Base-by-base conservation (phyloP, 2,797 vertebrate genomes). In the Tolypeutes matacus region DNA sequence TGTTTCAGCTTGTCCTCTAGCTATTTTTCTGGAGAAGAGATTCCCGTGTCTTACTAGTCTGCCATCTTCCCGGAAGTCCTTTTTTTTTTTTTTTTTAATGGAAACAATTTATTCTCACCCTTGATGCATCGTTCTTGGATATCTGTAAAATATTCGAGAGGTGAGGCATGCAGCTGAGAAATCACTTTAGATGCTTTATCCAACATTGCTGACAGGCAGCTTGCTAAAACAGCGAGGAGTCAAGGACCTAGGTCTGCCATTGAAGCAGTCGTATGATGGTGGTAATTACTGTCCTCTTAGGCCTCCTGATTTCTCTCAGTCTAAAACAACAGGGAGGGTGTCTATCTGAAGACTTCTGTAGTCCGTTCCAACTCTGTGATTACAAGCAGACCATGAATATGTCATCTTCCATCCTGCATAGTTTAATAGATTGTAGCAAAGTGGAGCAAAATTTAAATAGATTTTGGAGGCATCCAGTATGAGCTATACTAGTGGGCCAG, bases 81-180 rank as follows among this genome's bases (percentile, higher is more conserved):
- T n/a, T n/a, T 46, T 46, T 46, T 46, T 46, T 46, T 46, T 46
- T 46, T 46, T 39, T 39, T 39, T 39, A 46, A 36, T 60, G 91
- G 93, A 83, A 56, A 90, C 60, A 58, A 46, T 92, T 96, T 56
- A 42, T 92, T 96, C 31, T 91, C 73, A 75, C 31, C 78, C 67
- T 65, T 34, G 53, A 70, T 62, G 75, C 70, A 82, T 92, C 86
- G 80, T 91, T 90, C 86, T 95, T 95, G 92, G 90, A 89, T 13
- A 73, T 78, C 75, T 92, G 17, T 73, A 64, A 95, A 86, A 87
- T 97, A 81, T 62, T 86, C 94, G 73, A 80, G 81, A 85, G 15
- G 15, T 95, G 85, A 97, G 72, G 67, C 73, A 85, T 10, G 29
- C 72, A 65, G 10, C 62, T 77, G 80, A 81, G 93, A 89, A 72